These are phyloP conservation scores for Antheraea assamensis DNA, from an alignment of 2,888 invertebrate genomes.

Conservation along the genomic window DNA sequence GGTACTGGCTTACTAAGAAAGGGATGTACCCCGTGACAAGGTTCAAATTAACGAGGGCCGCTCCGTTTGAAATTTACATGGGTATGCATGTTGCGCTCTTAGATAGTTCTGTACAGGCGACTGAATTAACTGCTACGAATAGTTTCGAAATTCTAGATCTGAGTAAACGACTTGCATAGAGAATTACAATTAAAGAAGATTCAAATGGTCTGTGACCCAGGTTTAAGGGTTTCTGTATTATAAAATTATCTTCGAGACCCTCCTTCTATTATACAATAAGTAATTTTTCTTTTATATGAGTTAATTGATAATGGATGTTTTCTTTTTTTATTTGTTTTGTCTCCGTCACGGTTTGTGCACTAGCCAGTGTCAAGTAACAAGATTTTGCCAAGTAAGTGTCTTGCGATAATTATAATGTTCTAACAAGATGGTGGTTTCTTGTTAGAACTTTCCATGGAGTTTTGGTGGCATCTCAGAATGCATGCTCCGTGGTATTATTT, in stretches of 20 bases:
- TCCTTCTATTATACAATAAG: slow-evolving; percentile 3
- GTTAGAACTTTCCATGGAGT: no score
- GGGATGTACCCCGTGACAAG: slow-evolving; percentile 76
- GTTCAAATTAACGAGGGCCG: slow-evolving; percentile 72
- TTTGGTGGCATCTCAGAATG: no score
- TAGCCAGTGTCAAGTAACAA: no score
- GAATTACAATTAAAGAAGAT: slow-evolving; percentile 70
- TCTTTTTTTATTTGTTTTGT: no score
- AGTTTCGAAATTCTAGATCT: slow-evolving; percentile 64
- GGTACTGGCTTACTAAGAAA: slow-evolving; percentile 67
- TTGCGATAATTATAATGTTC: no score
- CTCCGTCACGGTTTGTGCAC: no score
- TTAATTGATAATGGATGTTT: no score
- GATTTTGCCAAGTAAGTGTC: no score
- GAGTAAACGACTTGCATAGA: slow-evolving; percentile 51
- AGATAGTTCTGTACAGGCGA: slow-evolving; percentile 61
- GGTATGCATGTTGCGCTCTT: slow-evolving; percentile 74
- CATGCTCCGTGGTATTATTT: no score
- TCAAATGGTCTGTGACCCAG: slow-evolving; percentile 53
- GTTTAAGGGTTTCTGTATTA: slow-evolving; percentile 45
- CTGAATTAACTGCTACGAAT: slow-evolving; percentile 73
- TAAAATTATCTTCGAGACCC: slow-evolving; percentile 20
- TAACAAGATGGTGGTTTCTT: no score
- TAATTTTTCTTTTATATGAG: background rate
- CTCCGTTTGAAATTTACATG: slow-evolving; percentile 72